A percentile compares a stretch with the other conserved stretches of the same genome.
phyloP scores from a whole-genome alignment of 1,140 invertebrate species.

The Lepeophtheirus salmonis region DNA sequence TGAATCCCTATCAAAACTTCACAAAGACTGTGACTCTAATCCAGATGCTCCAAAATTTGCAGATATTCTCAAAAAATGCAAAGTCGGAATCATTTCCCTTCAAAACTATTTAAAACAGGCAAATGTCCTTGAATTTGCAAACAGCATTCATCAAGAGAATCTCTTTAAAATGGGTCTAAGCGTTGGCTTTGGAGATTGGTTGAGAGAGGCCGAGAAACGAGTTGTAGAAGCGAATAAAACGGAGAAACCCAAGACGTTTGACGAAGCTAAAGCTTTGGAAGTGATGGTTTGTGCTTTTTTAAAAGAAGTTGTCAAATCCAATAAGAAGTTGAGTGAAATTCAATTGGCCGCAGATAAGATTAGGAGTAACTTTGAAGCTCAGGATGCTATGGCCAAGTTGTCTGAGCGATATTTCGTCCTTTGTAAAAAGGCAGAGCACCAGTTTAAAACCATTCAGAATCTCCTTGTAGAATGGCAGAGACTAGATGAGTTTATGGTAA shows the following conservation, averaged over 20 bases:
- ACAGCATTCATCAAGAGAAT: background rate
- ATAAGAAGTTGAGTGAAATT: background rate
- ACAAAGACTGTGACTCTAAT: slow-evolving; percentile 12
- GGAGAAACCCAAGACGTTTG: slow-evolving; percentile 10
- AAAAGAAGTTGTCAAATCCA: slow-evolving; percentile 5
- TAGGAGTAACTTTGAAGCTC: background rate
- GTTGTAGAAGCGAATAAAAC: background rate
- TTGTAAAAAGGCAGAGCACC: slow-evolving; percentile 8
- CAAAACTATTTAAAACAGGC: slow-evolving; percentile 6
- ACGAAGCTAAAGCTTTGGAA: slow-evolving; percentile 1
- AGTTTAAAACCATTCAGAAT: slow-evolving; percentile 9
- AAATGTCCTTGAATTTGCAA: slow-evolving; percentile 6
- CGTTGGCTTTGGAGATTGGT: background rate
- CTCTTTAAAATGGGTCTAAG: slow-evolving; percentile 1
- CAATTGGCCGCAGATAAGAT: background rate
- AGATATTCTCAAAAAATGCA: slow-evolving; percentile 11
- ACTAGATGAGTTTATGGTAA: slow-evolving; percentile 4
- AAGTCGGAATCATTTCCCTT: slow-evolving; percentile 2
- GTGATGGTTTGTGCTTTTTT: background rate
- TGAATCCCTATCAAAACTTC: background rate
- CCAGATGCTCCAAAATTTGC: background rate
- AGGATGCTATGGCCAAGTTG: slow-evolving; percentile 5
- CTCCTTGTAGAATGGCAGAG: slow-evolving; percentile 11
- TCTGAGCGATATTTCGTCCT: slow-evolving; percentile 12
- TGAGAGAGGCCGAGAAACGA: background rate